Base-by-base conservation (phyloP, 2,797 vertebrate species). In the Pipistrellus kuhlii region DNA sequence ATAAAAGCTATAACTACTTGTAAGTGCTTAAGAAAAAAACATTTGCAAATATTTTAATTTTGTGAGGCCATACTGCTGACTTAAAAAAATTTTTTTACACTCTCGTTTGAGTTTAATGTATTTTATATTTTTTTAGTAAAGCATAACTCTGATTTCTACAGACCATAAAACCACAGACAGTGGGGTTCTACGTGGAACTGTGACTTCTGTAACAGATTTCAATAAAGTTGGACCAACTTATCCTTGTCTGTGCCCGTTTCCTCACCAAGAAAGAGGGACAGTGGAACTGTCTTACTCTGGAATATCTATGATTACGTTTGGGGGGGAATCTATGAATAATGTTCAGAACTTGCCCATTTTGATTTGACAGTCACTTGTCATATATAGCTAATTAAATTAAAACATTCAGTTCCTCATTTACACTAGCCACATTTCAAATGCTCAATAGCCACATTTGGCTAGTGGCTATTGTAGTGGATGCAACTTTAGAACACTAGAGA, bases 111-210 rank as follows among this genome's bases (percentile, higher is more conserved):
- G 86, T 77, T 73, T 82, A 57, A 48, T 88, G 7, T 90, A 55
- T 83, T 95, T 94, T 85, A 75, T 83, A 95, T 96, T 96, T 73
- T 96, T 96, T 41, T 91, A 91, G 84, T 96, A 94, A 95, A 87
- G 77, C 1, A 1, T 71, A 90, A 94, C 18, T 93, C 76, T 81
- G 62, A 80, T 95, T 88, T 97, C 48, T 94, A 51, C 15, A 80
- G 69, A 53, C 85, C 48, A 94, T 92, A 90, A 94, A 90, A 96
- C 87, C 90, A 94, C 90, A 94, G 68, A 72, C 20, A 64, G n/a
- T 90, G 64, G 64, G 64, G 35, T 92, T 93, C 41, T 92, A n/a
- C 53, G 64, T 88, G 77, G 73, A 87, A 85, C 25, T 90, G 68
- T 85, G 32, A 86, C 81, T 92, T 95, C 69, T 96, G 57, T 96